phyloP scores from a whole-genome alignment of 2,888 invertebrate species.

The Buathra laborator region DNA sequence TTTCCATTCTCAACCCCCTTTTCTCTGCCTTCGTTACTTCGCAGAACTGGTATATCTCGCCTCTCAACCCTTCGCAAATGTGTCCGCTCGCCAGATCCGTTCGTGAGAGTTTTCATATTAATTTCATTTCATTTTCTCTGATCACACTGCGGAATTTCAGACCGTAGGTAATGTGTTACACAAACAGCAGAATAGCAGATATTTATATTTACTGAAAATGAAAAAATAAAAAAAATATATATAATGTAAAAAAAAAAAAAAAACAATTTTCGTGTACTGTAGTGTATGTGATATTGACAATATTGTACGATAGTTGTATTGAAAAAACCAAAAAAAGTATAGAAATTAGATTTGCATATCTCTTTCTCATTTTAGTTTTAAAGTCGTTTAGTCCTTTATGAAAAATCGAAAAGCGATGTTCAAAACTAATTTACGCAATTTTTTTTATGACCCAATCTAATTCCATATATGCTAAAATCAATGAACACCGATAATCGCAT shows the following conservation, averaged over 20 bases:
- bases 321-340: too few species aligned
- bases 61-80: constrained; percentile 62
- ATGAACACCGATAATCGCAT: too few species aligned
- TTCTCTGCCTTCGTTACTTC: constrained; percentile 52
- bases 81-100: constrained; percentile 67
- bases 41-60: constrained; percentile 63
- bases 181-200: background rate
- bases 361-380: too few species aligned
- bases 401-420: too few species aligned
- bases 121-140: constrained; percentile 83
- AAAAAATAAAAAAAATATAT: background rate
- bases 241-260: background rate
- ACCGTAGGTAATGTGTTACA: background rate
- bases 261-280: background rate
- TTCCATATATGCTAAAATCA: too few species aligned
- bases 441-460: too few species aligned
- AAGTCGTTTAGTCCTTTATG: too few species aligned
- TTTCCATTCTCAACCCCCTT: constrained; percentile 74
- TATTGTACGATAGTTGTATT: too few species aligned
- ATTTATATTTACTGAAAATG: background rate
- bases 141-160: constrained; percentile 69
- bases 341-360: too few species aligned
- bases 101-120: constrained; percentile 79
- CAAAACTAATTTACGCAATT: too few species aligned
- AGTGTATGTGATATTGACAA: too few species aligned